These are phyloP conservation scores for Frankliniella fusca DNA, from an alignment of 2,888 invertebrate genomes.

Conservation along the genomic window DNA sequence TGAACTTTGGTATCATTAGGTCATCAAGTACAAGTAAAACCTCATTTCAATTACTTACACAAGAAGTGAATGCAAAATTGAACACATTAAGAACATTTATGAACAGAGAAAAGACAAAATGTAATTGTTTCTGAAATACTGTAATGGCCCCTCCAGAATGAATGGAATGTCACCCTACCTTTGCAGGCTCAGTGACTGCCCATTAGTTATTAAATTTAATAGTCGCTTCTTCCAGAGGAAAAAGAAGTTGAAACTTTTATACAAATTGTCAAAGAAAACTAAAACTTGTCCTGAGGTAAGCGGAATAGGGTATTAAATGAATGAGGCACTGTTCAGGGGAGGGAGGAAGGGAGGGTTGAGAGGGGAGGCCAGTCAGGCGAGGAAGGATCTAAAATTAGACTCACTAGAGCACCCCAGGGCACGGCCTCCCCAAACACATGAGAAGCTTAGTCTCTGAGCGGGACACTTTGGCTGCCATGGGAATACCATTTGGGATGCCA, in stretches of 20 bases:
- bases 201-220: too few species aligned
- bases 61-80: neutral
- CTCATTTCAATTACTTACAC: neutral
- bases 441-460: neutral
- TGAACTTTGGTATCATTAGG: neutral
- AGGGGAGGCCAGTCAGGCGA: conserved; percentile 14
- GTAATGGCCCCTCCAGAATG: neutral
- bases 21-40: neutral
- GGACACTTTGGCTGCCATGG: neutral
- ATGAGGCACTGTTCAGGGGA: neutral
- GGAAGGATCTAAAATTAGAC: conserved; percentile 5
- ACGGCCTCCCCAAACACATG: neutral
- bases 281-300: neutral
- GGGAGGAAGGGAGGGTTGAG: neutral
- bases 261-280: neutral
- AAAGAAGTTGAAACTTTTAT: neutral
- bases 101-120: too few species aligned
- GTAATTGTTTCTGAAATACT: neutral
- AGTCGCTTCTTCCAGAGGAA: neutral
- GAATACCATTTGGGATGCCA: neutral
- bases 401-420: neutral
- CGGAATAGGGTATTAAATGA: neutral
- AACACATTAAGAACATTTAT: too few species aligned
- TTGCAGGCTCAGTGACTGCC: neutral
- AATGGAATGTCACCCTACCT: neutral